Base-by-base conservation (phyloP, 2,888 invertebrate genomes). In the Morpho achilles region DNA sequence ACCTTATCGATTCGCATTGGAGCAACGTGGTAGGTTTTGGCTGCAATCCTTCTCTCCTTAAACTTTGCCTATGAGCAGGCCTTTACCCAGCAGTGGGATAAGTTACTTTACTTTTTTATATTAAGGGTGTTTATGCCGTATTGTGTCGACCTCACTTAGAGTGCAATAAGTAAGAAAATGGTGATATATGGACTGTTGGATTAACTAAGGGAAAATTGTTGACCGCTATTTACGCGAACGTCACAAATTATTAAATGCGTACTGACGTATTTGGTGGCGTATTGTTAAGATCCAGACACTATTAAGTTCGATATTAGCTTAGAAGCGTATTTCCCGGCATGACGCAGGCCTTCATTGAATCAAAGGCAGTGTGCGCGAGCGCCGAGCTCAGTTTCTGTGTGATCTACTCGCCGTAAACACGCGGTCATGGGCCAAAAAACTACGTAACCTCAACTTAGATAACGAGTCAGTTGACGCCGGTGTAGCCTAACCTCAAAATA, bases 401-500 rank as follows among this genome's bases (percentile, higher is more conserved):
- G 87, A 84, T 84, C 89, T 87, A 90, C 85, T 77, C 79, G 82
- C 76, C 69, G 86, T 78, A 79, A 82, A 89, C 87, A 90, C 90
- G 90, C 88, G 80, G 70, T 62, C 65, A 82, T 80, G 79, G 75
- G 72, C 77, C 77, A 74, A 77, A 74, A 72, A 72, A 69, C 56
- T 57, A 63, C 64, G 60, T 67, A 64, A 68, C 64, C 65, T 59
- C 60, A 54, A 9, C 56, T 59, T 55, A 56, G 55, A 39, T 55
- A 64, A 62, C 60, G 59, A 45, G 48, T 56, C 58, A 55, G 55
- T 55, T 53, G 51, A 58, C 59, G 77, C 78, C 80, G 84, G 83
- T 76, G 71, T 60, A 68, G 68, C 68, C 54, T 75, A 83, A 82
- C 74, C 76, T 76, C 71, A 69, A 73, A 66, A 70, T 64, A 63